Percentiles rank a stretch among this genome's conserved stretches.
Conservation (phyloP, 2,888 invertebrate genomes). For the Oegoconia quadripuncta region DNA sequence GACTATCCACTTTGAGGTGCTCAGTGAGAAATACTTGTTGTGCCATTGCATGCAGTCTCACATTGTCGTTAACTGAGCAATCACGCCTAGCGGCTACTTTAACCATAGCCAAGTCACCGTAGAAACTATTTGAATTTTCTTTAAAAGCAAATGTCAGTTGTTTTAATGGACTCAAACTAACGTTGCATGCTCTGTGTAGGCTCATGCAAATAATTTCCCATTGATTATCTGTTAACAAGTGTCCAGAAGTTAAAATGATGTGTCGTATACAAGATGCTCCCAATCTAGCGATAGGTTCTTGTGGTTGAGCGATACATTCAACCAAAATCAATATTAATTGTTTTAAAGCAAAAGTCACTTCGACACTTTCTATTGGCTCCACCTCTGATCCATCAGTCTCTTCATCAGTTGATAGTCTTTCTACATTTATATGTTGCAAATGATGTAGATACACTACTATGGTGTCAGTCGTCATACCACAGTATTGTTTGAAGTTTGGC, state of each 20-base stretch:
- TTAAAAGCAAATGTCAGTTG: conserved; percentile 94
- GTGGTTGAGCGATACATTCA: conserved; percentile 94
- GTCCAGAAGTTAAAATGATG: conserved; percentile 89
- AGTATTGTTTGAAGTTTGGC: conserved; percentile 96
- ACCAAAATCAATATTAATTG: conserved; percentile 91
- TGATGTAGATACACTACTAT: conserved; percentile 91
- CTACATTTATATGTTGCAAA: conserved; percentile 81
- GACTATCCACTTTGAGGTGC: conserved; percentile 54
- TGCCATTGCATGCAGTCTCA: conserved; percentile 91
- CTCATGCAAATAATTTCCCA: conserved; percentile 93
- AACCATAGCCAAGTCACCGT: conserved; percentile 94
- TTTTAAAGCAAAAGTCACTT: conserved; percentile 88
- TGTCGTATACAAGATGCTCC: conserved; percentile 96
- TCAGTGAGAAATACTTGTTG: conserved; percentile 91
- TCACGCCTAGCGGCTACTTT: conserved; percentile 96
- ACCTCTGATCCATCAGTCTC: conserved; percentile 53
- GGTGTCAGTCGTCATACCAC: conserved; percentile 94
- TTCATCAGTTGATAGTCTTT: conserved; percentile 56
- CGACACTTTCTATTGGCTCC: conserved; percentile 78
- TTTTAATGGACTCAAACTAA: conserved; percentile 92
- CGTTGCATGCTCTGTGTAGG: conserved; percentile 89
- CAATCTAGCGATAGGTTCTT: conserved; percentile 92
- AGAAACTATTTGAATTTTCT: conserved; percentile 95
- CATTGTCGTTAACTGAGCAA: conserved; percentile 90
- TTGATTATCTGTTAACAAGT: conserved; percentile 88